These are phyloP conservation scores for Tachypleus tridentatus DNA, from an alignment of 1,140 invertebrate genomes.

Conservation along the genomic window DNA sequence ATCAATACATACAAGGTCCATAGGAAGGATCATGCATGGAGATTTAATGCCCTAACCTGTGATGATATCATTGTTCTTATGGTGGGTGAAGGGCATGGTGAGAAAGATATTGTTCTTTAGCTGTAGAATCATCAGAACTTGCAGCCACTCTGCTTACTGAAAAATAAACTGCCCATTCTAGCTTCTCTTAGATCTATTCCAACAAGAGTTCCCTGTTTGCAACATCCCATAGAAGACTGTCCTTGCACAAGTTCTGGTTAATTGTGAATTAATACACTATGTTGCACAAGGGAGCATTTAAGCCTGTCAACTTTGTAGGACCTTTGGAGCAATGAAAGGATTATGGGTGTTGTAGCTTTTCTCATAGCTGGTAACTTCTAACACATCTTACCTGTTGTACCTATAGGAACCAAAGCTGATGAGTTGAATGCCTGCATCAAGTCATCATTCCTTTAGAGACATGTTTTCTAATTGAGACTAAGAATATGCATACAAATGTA, in stretches of 20 bases:
- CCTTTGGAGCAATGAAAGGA: no score
- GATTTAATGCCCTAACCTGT: no score
- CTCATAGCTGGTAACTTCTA: conserved; percentile 35
- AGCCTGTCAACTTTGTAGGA: conserved; percentile 27
- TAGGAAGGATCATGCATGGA: no score
- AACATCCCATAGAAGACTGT: conserved; percentile 23
- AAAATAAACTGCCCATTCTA: conserved; percentile 20
- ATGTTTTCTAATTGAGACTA: conserved; percentile 19
- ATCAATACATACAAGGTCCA: no score
- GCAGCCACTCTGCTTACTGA: background rate
- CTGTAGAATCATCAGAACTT: no score
- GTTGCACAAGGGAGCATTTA: conserved; percentile 33
- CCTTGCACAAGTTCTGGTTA: conserved; percentile 25
- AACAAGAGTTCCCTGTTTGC: conserved; percentile 3
- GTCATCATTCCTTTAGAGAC: conserved; percentile 26
- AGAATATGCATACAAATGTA: conserved; percentile 21
- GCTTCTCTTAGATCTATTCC: conserved; percentile 19
- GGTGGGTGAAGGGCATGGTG: no score
- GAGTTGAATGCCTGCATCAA: conserved; percentile 34
- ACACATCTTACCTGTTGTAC: conserved; percentile 37
- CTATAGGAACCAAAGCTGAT: conserved; percentile 33
- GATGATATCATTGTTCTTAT: no score
- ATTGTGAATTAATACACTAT: conserved; percentile 26
- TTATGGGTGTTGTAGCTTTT: no score
- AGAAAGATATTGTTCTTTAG: no score